Conservation (phyloP, 2,797 vertebrate genomes). For the Apogon talboti region DNA sequence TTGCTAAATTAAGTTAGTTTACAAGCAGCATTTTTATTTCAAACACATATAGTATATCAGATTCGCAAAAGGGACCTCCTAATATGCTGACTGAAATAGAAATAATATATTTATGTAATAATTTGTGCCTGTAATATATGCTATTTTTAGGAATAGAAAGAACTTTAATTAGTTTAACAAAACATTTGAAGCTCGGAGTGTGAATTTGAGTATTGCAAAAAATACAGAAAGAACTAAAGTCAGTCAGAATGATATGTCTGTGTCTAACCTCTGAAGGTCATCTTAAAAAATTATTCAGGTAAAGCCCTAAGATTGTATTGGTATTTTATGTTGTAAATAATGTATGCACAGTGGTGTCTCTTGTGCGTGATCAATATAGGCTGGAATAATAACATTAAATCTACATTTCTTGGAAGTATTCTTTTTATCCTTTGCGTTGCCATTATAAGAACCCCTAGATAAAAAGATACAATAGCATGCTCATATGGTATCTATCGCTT, state of each 20-base stretch:
- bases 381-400: conserved; percentile 28
- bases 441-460: conserved; percentile 47
- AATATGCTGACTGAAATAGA: not conserved
- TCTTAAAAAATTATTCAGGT: conserved; percentile 22
- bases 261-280: not conserved
- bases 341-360: conserved; percentile 23
- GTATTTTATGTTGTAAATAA: conserved; percentile 52
- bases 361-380: conserved; percentile 29
- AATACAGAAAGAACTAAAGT: not conserved
- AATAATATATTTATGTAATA: not conserved
- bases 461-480: conserved; percentile 36
- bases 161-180: conserved; percentile 8
- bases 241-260: conserved; percentile 3
- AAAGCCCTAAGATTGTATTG: conserved; percentile 31
- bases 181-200: not conserved
- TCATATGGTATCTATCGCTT: conserved; percentile 16
- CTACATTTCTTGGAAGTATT: conserved; percentile 43
- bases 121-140: no score
- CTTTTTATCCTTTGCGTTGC: conserved; percentile 51
- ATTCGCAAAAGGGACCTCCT: not conserved
- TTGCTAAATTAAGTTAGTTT: no score
- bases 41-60: not conserved
- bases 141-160: not conserved
- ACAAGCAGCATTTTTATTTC: no score
- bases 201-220: not conserved